These are phyloP conservation scores for Trissonchulus latispiculum DNA, from an alignment of 2,888 invertebrate species.

Conservation along the genomic window DNA sequence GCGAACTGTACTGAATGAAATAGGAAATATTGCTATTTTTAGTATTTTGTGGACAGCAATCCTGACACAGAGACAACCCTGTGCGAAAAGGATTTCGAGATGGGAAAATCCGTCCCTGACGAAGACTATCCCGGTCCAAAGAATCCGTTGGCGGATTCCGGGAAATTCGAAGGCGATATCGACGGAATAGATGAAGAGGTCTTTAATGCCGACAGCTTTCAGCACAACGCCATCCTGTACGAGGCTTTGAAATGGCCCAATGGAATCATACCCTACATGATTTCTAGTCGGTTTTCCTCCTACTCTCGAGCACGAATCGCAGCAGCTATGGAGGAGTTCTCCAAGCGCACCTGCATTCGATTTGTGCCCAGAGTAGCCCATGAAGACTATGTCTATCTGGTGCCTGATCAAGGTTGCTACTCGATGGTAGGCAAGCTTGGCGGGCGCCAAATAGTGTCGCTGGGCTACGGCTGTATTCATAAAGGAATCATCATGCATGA, in stretches of 20 bases:
- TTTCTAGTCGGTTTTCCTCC: constrained; percentile 1
- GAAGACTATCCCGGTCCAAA: background rate
- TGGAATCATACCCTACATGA: background rate
- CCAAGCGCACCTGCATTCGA: background rate
- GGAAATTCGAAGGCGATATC: background rate
- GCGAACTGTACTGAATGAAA: too few relatives aligned
- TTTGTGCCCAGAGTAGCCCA: constrained; percentile 7
- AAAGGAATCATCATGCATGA: constrained; percentile 4
- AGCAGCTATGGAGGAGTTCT: constrained; percentile 6
- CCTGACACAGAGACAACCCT: background rate
- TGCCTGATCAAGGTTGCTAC: constrained; percentile 11
- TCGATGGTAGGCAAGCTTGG: background rate
- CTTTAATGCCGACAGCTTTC: too few relatives aligned
- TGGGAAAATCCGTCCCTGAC: background rate
- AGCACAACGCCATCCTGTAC: background rate
- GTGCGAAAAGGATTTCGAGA: background rate
- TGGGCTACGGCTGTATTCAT: background rate
- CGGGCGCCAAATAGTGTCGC: constrained; percentile 2
- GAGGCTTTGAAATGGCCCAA: background rate
- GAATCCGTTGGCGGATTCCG: background rate
- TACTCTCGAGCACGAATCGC: background rate
- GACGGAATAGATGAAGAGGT: background rate
- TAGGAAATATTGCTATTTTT: too few relatives aligned
- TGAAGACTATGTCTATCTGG: background rate
- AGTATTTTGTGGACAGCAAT: background rate